phyloP scores from a whole-genome alignment of 2,113 vertebrate genomes.

The Equus quagga region DNA sequence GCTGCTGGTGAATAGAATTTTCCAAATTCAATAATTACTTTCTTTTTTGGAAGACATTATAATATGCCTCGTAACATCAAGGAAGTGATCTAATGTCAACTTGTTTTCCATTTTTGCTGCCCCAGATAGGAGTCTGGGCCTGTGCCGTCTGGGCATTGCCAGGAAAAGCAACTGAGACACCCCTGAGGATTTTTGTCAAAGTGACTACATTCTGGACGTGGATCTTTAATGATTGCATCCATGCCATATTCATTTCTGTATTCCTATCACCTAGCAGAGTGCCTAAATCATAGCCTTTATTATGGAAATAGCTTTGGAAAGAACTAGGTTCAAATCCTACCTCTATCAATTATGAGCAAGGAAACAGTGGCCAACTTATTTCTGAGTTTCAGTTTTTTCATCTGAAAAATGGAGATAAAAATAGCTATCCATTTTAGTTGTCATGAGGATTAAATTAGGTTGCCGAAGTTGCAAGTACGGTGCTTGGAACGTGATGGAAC shows the following conservation, averaged over 20 bases:
- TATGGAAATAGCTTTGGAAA: not conserved
- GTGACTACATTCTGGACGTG: not conserved
- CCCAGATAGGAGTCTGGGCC: not conserved
- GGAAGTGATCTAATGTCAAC: not conserved
- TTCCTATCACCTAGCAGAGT: not conserved
- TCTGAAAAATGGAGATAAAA: constrained; percentile 26
- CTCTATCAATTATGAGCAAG: not conserved
- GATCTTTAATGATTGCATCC: not conserved
- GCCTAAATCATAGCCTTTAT: not conserved
- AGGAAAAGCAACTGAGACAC: not conserved
- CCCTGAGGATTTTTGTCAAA: constrained; percentile 1
- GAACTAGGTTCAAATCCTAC: not conserved
- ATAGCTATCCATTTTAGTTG: not conserved
- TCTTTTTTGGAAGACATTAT: constrained; percentile 48
- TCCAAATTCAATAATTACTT: not conserved
- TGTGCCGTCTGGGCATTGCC: not conserved
- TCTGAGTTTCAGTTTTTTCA: not conserved
- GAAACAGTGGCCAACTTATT: not conserved
- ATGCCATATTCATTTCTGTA: not conserved
- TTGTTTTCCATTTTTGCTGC: not conserved
- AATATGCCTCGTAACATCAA: not conserved
- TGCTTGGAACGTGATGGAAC: not conserved
- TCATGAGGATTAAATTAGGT: constrained; percentile 15
- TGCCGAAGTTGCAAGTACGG: not conserved
- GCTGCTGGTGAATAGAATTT: not conserved